Evolutionary conservation across 1,140 invertebrate genomes (phyloP).

Genomic region (Hycleus phaleratus): DNA sequence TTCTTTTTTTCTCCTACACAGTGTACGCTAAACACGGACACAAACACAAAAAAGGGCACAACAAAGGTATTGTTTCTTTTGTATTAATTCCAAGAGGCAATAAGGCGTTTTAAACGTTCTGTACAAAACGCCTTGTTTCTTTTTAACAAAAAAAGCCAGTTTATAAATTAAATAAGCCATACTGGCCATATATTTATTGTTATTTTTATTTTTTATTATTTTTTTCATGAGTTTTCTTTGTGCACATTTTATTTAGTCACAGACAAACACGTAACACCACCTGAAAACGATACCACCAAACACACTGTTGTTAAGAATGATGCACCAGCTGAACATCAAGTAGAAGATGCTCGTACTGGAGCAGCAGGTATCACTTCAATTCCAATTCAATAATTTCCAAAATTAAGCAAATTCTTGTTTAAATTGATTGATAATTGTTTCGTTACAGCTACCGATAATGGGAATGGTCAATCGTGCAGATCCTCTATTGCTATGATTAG

Average conservation of each 20-base stretch:
- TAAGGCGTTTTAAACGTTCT: not conserved
- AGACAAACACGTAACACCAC: constrained; percentile 17
- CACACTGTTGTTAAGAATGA: not conserved
- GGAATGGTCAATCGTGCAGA: not conserved
- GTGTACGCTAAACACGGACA: constrained; percentile 26
- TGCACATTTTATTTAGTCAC: constrained; percentile 9
- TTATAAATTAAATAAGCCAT: too few relatives aligned
- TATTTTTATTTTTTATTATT: not conserved
- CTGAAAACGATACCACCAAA: not conserved
- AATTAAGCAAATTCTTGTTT: too few relatives aligned
- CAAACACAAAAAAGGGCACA: constrained; percentile 25
- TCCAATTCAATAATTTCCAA: not conserved
- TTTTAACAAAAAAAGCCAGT: too few relatives aligned
- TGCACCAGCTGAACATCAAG: constrained; percentile 25
- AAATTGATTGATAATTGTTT: not conserved
- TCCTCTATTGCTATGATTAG: not conserved
- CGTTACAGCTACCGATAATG: too few relatives aligned
- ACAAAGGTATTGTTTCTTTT: not conserved
- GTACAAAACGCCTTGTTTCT: too few relatives aligned
- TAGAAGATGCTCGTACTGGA: not conserved
- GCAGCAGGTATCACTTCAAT: not conserved
- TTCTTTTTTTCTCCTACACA: constrained; percentile 23
- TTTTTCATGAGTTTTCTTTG: constrained; percentile 2
- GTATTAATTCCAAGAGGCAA: not conserved
- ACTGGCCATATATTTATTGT: not conserved